Conservation (phyloP, 1,140 invertebrate genomes). For the Aphelinus certus region DNA sequence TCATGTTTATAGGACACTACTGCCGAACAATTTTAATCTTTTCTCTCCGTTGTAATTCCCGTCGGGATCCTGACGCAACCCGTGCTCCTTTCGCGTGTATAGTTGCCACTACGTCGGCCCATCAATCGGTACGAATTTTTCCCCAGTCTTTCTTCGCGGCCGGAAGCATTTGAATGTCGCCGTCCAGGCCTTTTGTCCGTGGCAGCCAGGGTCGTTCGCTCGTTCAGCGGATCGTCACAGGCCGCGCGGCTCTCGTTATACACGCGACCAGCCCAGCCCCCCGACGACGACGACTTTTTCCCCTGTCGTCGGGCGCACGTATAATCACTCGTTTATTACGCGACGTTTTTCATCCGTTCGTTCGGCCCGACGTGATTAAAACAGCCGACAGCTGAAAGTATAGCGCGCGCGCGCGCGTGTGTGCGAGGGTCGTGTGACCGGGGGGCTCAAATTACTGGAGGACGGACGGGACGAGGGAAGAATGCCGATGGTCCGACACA, state of each 20-base stretch:
- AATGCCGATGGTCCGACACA: not conserved
- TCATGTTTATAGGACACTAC: too few species aligned
- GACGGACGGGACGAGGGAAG: not conserved
- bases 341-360: conserved; percentile 34
- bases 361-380: conserved; percentile 23
- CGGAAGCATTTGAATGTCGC: conserved; percentile 51
- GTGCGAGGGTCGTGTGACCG: too few species aligned
- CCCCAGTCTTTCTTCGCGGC: conserved; percentile 28
- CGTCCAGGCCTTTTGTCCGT: conserved; percentile 27
- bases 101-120: too few species aligned
- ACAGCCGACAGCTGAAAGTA: not conserved
- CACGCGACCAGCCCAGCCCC: not conserved
- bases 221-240: conserved; percentile 7
- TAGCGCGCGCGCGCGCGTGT: too few species aligned
- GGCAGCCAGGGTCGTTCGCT: conserved; percentile 18
- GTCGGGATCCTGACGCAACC: too few species aligned
- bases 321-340: conserved; percentile 40
- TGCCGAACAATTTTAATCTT: too few species aligned
- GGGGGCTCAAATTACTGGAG: too few species aligned
- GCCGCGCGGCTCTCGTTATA: conserved; percentile 12
- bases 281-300: conserved; percentile 9
- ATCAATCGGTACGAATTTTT: too few species aligned
- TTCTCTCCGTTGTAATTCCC: too few species aligned
- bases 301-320: conserved; percentile 4
- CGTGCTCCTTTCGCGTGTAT: too few species aligned